Conservation (phyloP, 2,113 vertebrate genomes). For the Lichenostomus cassidix region DNA sequence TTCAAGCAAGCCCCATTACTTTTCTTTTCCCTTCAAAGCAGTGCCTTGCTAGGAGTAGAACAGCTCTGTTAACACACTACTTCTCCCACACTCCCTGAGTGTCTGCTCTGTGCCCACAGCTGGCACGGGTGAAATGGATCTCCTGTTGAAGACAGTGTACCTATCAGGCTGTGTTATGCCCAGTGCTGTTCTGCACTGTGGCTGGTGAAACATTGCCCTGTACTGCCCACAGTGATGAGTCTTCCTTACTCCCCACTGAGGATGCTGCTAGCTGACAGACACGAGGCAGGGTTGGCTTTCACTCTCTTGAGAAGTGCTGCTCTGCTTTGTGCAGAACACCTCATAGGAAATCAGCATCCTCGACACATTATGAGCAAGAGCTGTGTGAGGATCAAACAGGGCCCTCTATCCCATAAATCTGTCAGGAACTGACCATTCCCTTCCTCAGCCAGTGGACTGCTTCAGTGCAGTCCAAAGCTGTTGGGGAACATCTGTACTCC, state of each 20-base stretch:
- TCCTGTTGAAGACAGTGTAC: neutral
- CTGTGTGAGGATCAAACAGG: neutral
- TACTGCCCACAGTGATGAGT: neutral
- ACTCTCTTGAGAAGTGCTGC: neutral
- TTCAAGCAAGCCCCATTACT: neutral
- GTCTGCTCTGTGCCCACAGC: neutral
- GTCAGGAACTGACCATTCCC: neutral
- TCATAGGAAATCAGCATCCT: neutral
- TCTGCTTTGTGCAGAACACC: neutral
- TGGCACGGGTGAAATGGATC: neutral
- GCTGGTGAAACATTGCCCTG: neutral
- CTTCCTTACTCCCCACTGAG: neutral
- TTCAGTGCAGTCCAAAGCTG: neutral
- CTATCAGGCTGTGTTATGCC: neutral
- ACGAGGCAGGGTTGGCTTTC: neutral
- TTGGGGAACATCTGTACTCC: neutral
- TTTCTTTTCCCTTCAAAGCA: neutral
- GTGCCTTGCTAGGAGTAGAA: neutral
- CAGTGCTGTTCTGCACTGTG: neutral
- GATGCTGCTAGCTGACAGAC: neutral
- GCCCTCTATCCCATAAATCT: neutral
- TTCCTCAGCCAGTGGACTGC: neutral
- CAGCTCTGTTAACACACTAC: neutral
- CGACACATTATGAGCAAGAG: neutral
- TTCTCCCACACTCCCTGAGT: neutral